Evolutionary conservation across 2,797 vertebrate genomes (phyloP).

Genomic region (Lophius americanus): DNA sequence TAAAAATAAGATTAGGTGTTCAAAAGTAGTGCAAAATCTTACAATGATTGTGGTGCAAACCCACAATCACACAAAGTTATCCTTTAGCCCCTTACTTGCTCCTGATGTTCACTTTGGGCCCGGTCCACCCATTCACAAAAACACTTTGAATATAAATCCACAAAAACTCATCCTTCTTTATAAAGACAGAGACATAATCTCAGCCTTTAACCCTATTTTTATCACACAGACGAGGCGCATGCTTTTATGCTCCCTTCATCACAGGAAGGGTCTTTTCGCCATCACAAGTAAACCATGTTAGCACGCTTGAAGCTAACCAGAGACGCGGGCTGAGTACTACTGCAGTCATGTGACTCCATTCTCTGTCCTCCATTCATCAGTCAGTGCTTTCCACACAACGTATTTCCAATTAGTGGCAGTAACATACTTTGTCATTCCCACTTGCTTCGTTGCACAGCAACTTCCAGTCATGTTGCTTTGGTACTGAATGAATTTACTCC

Average conservation of each 20-base stretch:
- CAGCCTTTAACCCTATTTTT: background rate
- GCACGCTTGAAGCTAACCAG: constrained; percentile 1
- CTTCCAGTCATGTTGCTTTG: constrained; percentile 2
- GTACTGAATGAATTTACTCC: constrained; percentile 11
- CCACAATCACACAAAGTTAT: background rate
- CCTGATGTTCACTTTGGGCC: no score
- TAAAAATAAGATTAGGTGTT: no score
- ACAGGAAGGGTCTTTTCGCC: background rate
- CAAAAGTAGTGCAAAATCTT: no score
- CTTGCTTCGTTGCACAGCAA: constrained; percentile 26
- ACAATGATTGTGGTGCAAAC: no score
- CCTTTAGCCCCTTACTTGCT: constrained; percentile 3
- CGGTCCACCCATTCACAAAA: no score
- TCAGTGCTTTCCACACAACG: constrained; percentile 35
- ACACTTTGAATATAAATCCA: constrained; percentile 11
- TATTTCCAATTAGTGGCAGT: constrained; percentile 46
- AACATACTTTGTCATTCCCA: constrained; percentile 21
- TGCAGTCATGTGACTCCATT: constrained; percentile 16
- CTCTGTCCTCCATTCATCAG: constrained; percentile 32
- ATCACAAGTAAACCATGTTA: constrained; percentile 11
- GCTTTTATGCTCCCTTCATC: background rate
- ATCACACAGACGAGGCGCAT: background rate
- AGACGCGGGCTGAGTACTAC: constrained; percentile 1
- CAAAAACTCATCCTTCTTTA: constrained; percentile 2
- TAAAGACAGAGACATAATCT: background rate